These are phyloP conservation scores for Papilio demoleus DNA, from an alignment of 2,888 invertebrate genomes.

Conservation along the genomic window DNA sequence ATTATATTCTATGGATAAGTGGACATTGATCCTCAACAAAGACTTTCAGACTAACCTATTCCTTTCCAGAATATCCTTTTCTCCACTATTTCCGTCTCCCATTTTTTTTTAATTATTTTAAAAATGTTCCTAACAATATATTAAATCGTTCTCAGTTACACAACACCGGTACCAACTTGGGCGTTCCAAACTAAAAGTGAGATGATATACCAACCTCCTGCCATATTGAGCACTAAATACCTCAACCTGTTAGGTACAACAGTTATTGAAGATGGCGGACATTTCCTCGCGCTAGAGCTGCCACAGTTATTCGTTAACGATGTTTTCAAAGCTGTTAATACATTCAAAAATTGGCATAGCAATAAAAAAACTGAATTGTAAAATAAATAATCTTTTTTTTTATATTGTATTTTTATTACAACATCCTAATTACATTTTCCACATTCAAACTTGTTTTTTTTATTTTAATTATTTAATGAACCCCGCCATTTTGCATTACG, in stretches of 20 bases:
- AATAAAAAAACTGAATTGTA: conserved; percentile 4
- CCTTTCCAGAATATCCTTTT: too few species aligned
- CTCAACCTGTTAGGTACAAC: conserved; percentile 85
- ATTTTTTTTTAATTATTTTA: too few species aligned
- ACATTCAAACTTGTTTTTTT: too few species aligned
- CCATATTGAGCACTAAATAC: conserved; percentile 81
- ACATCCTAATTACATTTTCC: not conserved
- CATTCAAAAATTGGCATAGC: conserved; percentile 45
- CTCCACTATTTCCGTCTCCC: too few species aligned
- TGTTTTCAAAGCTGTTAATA: conserved; percentile 63
- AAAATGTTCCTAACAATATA: too few species aligned
- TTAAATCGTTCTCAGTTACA: conserved; percentile 53
- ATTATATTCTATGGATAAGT: too few species aligned
- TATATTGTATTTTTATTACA: not conserved
- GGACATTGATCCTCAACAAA: too few species aligned
- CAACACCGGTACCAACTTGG: conserved; percentile 86
- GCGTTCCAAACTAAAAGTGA: conserved; percentile 88
- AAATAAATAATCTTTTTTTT: too few species aligned
- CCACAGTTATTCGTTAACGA: conserved; percentile 87
- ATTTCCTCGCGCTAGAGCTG: conserved; percentile 91
- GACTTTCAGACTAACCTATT: too few species aligned
- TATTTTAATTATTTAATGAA: not conserved
- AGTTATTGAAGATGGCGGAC: conserved; percentile 86
- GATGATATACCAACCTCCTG: conserved; percentile 81
- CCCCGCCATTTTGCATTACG: not conserved